These are phyloP conservation scores for Nothobranchius kuhntae DNA, from an alignment of 2,113 vertebrate genomes.

Conservation along the genomic window DNA sequence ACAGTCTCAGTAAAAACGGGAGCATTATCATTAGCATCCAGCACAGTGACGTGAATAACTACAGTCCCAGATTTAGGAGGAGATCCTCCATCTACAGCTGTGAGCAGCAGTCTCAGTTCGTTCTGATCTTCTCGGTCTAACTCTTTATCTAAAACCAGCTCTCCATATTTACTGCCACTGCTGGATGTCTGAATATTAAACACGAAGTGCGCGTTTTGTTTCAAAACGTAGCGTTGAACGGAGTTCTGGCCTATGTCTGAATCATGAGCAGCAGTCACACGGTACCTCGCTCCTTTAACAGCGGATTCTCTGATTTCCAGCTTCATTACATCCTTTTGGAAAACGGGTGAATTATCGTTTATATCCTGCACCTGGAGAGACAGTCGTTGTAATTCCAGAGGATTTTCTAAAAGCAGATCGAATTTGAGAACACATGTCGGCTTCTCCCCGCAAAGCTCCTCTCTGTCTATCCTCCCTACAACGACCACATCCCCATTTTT, in stretches of 20 bases:
- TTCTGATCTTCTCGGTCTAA: conserved; percentile 45
- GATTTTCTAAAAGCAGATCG: conserved; percentile 76
- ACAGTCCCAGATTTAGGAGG: conserved; percentile 60
- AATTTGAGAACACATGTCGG: conserved; percentile 70
- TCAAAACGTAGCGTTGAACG: conserved; percentile 62
- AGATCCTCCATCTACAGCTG: conserved; percentile 49
- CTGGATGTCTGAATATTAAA: conserved; percentile 53
- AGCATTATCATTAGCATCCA: conserved; percentile 73
- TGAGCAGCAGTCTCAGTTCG: conserved; percentile 37
- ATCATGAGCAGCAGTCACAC: conserved; percentile 74
- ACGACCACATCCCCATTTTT: conserved; percentile 77
- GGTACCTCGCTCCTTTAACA: conserved; percentile 64
- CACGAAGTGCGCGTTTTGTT: conserved; percentile 64
- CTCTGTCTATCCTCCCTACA: conserved; percentile 72
- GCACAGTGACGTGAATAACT: conserved; percentile 57
- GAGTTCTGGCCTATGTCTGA: conserved; percentile 71
- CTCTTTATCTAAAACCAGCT: conserved; percentile 67
- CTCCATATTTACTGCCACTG: conserved; percentile 64
- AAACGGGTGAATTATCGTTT: conserved; percentile 62
- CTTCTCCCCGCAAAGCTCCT: conserved; percentile 69
- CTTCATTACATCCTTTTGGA: conserved; percentile 38
- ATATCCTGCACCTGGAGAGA: conserved; percentile 78
- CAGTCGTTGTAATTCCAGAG: conserved; percentile 70
- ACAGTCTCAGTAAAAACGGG: conserved; percentile 64
- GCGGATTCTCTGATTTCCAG: conserved; percentile 76